Base-by-base conservation (phyloP, 2,797 vertebrate species). In the Enteromius unitaeniatus region DNA sequence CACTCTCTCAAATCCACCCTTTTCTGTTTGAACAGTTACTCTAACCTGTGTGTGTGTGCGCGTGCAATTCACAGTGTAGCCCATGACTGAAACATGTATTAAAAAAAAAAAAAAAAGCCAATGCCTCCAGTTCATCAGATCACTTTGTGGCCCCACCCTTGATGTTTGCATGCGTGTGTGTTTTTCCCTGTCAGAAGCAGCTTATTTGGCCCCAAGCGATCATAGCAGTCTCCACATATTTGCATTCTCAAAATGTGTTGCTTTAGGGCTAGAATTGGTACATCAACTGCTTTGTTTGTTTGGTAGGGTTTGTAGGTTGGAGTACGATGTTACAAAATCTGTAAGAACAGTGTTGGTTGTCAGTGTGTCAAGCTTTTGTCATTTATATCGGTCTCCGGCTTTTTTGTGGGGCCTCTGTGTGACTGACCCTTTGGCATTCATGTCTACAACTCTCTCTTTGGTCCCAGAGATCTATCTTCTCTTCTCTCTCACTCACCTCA, bases 101-200 rank as follows among this genome's bases (percentile, higher is more conserved):
- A 47, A 42, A 37, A 31, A 45, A 45, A 45, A 45, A 40, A 6
- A 86, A 89, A 90, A 93, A 91, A 94, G 91, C 91, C 91, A 90
- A 92, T 89, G 89, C 91, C 93, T 93, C 91, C 90, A 92, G 94
- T 95, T 94, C 90, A 92, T 95, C 93, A 94, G 91, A 90, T 81
- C 81, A 77, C 45, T 76, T 81, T 65, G 69, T 74, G 58, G 82
- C 83, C 84, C 82, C 82, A 84, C 86, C 86, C 86, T 84, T 76
- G 64, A 49, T 79, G 64, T 80, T 51, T 87, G 68, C 80, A 15
- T 82, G 74, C 45, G 75, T 84, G 55, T 83, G 55, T 49, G n/a
- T 82, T 70, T 88, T 89, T 88, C 88, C 89, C 69, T 64, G 47
- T 90, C 89, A 87, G 87, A 84, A 86, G 88, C 83, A 83, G 83